A percentile compares a stretch with the other conserved stretches of the same genome.
Conservation (phyloP, 2,113 vertebrate species). For the Burhinus bistriatus region DNA sequence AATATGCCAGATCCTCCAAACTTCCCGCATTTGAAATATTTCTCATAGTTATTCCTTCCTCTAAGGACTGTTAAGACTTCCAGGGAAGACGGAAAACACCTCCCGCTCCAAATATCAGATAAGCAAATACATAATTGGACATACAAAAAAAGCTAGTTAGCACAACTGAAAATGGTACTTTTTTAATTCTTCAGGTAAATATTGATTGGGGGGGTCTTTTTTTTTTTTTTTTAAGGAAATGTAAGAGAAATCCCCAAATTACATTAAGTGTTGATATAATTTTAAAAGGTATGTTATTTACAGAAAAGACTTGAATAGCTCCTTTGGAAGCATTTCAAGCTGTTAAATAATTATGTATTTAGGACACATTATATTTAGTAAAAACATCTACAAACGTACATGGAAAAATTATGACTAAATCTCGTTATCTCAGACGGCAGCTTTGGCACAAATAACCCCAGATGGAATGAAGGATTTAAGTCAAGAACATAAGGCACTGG, state of each 20-base stretch:
- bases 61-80: not conserved
- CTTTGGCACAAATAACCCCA: not conserved
- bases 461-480: not conserved
- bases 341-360: slow-evolving; percentile 45
- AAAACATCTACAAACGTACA: not conserved
- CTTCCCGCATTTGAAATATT: not conserved
- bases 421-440: not conserved
- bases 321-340: not conserved
- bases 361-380: not conserved
- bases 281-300: not conserved
- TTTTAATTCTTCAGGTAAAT: not conserved
- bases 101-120: not conserved
- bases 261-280: not conserved
- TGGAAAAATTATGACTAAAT: not conserved
- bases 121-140: not conserved
- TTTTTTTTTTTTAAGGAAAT: not conserved
- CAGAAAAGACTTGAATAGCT: not conserved
- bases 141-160: not conserved
- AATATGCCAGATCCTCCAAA: not conserved
- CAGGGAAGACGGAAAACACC: not conserved
- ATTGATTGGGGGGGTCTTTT: not conserved
- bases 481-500: not conserved
- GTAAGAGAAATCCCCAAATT: not conserved
- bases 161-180: not conserved
- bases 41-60: not conserved